A percentile compares a stretch with the other conserved stretches of the same genome.
Evolutionary conservation across 1,140 invertebrate species (phyloP).

Genomic region (Macrocentrus cingulum): DNA sequence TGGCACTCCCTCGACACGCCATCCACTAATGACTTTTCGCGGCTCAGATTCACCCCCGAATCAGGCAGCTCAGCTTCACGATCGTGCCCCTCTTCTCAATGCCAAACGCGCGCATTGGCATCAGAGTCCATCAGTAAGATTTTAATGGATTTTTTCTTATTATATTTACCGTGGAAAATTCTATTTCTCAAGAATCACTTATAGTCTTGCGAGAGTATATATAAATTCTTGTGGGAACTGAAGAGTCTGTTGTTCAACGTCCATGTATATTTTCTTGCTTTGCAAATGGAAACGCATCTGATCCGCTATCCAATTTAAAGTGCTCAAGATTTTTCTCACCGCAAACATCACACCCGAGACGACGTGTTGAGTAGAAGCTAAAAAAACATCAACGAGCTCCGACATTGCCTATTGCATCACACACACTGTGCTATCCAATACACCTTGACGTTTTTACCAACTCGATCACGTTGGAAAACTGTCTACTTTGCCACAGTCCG

Average conservation of each 20-base stretch:
- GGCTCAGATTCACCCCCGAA: not conserved
- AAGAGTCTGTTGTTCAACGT: no score
- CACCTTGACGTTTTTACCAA: constrained; percentile 2
- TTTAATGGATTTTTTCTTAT: no score
- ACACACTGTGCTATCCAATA: not conserved
- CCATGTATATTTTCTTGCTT: constrained; percentile 12
- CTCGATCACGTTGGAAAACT: not conserved
- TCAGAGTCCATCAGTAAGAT: not conserved
- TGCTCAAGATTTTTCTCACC: constrained; percentile 6
- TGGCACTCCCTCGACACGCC: not conserved
- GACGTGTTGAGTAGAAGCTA: no score
- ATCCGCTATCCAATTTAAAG: constrained; percentile 12
- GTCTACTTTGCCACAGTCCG: not conserved
- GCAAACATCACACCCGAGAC: no score
- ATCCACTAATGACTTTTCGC: constrained; percentile 10
- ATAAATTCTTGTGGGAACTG: no score
- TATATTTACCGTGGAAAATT: no score
- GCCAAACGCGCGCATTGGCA: no score
- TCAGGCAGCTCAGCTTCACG: not conserved
- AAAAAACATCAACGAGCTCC: no score
- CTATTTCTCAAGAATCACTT: no score
- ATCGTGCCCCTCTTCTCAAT: not conserved
- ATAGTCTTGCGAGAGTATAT: no score
- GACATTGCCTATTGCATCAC: constrained; percentile 12
- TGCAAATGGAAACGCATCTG: constrained; percentile 1